Percentiles rank a stretch among this genome's conserved stretches.
These are phyloP conservation scores for Zygaena filipendulae DNA, from an alignment of 2,888 invertebrate species.

Conservation along the genomic window DNA sequence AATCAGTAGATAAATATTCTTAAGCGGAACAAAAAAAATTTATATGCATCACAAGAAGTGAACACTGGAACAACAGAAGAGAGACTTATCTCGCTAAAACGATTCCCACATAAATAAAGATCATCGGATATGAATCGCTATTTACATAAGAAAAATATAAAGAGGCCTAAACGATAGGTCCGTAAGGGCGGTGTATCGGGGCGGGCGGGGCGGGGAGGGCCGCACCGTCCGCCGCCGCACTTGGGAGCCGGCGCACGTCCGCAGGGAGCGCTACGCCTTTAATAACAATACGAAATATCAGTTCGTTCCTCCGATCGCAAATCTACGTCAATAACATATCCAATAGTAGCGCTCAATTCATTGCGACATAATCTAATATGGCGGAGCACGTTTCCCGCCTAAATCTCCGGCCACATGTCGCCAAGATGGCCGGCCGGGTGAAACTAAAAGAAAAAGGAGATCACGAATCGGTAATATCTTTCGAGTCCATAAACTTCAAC, in stretches of 20 bases:
- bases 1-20: no score
- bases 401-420: slow-evolving; percentile 69
- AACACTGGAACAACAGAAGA: slow-evolving; percentile 49
- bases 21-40: no score
- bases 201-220: slow-evolving; percentile 49
- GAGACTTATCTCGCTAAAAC: slow-evolving; percentile 65
- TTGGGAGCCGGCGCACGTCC: slow-evolving; percentile 54
- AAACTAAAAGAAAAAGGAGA: slow-evolving; percentile 65
- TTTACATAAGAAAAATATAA: slow-evolving; percentile 69
- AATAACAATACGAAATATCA: slow-evolving; percentile 70
- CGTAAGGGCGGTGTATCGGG: slow-evolving; percentile 56
- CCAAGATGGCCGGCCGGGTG: slow-evolving; percentile 64
- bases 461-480: slow-evolving; percentile 69
- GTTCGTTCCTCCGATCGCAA: slow-evolving; percentile 69
- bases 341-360: slow-evolving; percentile 66
- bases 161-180: slow-evolving; percentile 66
- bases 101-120: slow-evolving; percentile 70
- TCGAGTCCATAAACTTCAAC: slow-evolving; percentile 68
- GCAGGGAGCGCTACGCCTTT: slow-evolving; percentile 46
- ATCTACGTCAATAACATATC: slow-evolving; percentile 70
- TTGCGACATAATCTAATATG: slow-evolving; percentile 68
- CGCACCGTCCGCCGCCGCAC: slow-evolving; percentile 19
- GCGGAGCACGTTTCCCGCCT: slow-evolving; percentile 65
- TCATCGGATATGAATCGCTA: slow-evolving; percentile 67
- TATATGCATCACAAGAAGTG: slow-evolving; percentile 52